Percentiles rank a stretch among this genome's conserved stretches.
These are phyloP conservation scores for Pachycephus smyrnensis DNA, from an alignment of 2,888 invertebrate species.

Conservation along the genomic window DNA sequence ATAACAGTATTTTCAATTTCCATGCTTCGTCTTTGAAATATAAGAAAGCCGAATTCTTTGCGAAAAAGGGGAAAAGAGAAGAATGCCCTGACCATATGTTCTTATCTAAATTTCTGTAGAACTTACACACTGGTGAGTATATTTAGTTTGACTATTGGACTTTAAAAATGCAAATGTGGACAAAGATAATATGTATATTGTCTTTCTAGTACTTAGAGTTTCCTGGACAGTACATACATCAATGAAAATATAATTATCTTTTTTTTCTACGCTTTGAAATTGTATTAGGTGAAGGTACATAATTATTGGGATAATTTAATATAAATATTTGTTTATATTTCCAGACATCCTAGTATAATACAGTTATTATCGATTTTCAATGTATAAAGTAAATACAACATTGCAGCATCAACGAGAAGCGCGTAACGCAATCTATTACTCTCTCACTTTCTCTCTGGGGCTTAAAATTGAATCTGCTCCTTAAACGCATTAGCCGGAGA, in stretches of 20 bases:
- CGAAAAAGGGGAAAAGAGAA: neutral
- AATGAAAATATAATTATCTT: neutral
- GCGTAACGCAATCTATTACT: neutral
- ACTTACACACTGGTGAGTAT: neutral
- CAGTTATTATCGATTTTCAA: conserved; percentile 19
- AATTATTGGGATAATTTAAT: conserved; percentile 1
- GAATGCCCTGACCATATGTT: neutral
- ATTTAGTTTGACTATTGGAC: neutral
- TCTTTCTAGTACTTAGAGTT: neutral
- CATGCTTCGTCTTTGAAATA: neutral
- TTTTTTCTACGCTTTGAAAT: neutral
- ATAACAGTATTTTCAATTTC: neutral
- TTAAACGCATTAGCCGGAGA: neutral
- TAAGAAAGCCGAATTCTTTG: neutral
- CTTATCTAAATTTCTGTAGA: neutral
- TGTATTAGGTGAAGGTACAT: neutral
- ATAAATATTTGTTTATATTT: conserved; percentile 26
- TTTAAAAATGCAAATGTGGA: neutral
- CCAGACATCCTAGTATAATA: conserved; percentile 21
- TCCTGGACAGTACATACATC: neutral
- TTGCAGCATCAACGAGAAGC: conserved; percentile 16
- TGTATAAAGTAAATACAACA: conserved; percentile 23
- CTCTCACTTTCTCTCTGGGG: neutral
- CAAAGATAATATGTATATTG: neutral
- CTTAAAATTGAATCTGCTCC: neutral